Evolutionary conservation across 2,113 vertebrate species (phyloP).

Genomic region (Amazona vittata): DNA sequence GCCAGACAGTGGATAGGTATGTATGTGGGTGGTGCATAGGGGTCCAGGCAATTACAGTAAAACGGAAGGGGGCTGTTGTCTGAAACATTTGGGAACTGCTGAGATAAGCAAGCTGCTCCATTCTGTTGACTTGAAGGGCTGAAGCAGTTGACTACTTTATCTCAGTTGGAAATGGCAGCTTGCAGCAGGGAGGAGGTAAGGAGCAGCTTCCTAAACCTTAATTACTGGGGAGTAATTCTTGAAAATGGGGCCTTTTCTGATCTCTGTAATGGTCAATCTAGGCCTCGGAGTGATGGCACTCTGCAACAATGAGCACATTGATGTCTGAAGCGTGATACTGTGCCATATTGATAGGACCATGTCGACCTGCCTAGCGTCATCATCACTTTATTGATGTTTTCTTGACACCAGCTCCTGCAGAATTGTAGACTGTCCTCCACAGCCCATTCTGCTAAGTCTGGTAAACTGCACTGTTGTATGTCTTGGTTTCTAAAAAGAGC

Average conservation of each 20-base stretch:
- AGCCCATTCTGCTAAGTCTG: neutral
- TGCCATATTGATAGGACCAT: neutral
- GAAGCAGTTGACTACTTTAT: neutral
- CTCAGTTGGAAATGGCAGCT: neutral
- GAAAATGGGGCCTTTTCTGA: neutral
- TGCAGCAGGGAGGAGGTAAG: neutral
- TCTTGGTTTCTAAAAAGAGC: neutral
- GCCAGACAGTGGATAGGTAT: neutral
- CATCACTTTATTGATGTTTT: neutral
- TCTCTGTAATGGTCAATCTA: neutral
- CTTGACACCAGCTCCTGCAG: neutral
- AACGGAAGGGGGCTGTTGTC: neutral
- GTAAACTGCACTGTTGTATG: neutral
- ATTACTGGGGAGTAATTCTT: neutral
- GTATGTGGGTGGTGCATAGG: neutral
- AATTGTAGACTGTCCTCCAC: neutral
- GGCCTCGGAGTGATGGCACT: rapidly evolving
- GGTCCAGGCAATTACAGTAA: neutral
- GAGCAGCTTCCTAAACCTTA: neutral
- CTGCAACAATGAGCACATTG: neutral
- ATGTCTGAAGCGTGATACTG: neutral
- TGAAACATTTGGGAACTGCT: neutral
- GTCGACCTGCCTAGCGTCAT: neutral
- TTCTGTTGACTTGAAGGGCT: neutral
- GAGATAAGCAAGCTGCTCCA: neutral